phyloP scores from a whole-genome alignment of 2,888 invertebrate species.

The Eupithecia dodoneata region DNA sequence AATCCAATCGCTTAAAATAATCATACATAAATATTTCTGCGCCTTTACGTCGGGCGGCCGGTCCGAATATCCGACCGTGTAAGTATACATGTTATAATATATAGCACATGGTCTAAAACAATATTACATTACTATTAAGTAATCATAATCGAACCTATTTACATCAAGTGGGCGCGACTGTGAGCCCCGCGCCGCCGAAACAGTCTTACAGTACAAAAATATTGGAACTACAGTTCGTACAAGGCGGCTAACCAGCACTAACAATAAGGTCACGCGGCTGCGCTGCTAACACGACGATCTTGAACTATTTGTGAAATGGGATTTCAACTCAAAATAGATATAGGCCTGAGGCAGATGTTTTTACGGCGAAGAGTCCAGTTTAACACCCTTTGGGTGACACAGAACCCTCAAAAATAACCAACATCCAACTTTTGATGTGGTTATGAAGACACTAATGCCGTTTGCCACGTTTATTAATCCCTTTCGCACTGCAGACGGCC shows the following conservation, averaged over 20 bases:
- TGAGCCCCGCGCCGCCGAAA: slow-evolving; percentile 20
- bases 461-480: slow-evolving; percentile 1
- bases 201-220: slow-evolving; percentile 39
- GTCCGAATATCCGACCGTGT: slow-evolving; percentile 36
- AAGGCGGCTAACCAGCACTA: neutral
- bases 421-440: neutral
- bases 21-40: slow-evolving; percentile 64
- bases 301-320: neutral
- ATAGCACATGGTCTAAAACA: slow-evolving; percentile 82
- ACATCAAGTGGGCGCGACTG: slow-evolving; percentile 51
- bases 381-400: neutral
- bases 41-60: slow-evolving; percentile 42
- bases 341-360: neutral
- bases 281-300: neutral
- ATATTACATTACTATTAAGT: slow-evolving; percentile 81
- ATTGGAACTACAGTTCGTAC: slow-evolving; percentile 30
- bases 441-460: neutral
- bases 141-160: slow-evolving; percentile 70
- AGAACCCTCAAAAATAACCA: neutral
- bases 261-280: neutral
- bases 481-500: neutral
- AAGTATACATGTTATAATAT: slow-evolving; percentile 60
- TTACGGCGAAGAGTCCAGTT: neutral
- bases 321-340: neutral
- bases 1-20: slow-evolving; percentile 69